phyloP scores from a whole-genome alignment of 2,888 invertebrate genomes.

The Elmis aenea region DNA sequence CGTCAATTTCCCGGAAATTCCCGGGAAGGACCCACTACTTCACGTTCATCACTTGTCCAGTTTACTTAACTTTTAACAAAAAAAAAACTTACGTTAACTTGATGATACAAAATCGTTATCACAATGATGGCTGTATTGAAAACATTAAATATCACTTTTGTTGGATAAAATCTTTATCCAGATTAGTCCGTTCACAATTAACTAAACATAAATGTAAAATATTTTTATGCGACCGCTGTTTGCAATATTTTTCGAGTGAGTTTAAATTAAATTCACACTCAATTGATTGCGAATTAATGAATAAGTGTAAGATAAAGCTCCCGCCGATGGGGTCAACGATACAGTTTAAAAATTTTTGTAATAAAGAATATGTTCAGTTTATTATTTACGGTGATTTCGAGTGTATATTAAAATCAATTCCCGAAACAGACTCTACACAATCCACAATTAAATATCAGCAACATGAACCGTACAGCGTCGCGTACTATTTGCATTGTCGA shows the following conservation, averaged over 20 bases:
- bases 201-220: slow-evolving; percentile 4
- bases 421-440: neutral
- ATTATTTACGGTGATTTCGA: slow-evolving; percentile 15
- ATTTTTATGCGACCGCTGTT: slow-evolving; percentile 13
- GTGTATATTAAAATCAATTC: slow-evolving; percentile 3
- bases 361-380: slow-evolving; percentile 13
- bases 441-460: too few relatives aligned
- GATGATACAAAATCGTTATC: too few relatives aligned
- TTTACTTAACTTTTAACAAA: too few relatives aligned
- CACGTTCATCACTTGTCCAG: too few relatives aligned
- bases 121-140: too few relatives aligned
- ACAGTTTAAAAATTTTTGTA: slow-evolving; percentile 8
- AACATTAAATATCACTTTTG: too few relatives aligned
- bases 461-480: slow-evolving; percentile 21
- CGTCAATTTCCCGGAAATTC: too few relatives aligned
- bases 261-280: slow-evolving; percentile 6
- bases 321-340: neutral
- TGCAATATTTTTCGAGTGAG: slow-evolving; percentile 12
- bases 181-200: slow-evolving; percentile 1
- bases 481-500: slow-evolving; percentile 21
- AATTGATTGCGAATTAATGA: slow-evolving; percentile 8
- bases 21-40: too few relatives aligned
- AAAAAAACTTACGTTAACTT: too few relatives aligned
- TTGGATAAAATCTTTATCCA: too few relatives aligned
- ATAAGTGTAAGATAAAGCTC: slow-evolving; percentile 2